Base-by-base conservation (phyloP, 2,113 vertebrate genomes). In the Pterocles orientalis region DNA sequence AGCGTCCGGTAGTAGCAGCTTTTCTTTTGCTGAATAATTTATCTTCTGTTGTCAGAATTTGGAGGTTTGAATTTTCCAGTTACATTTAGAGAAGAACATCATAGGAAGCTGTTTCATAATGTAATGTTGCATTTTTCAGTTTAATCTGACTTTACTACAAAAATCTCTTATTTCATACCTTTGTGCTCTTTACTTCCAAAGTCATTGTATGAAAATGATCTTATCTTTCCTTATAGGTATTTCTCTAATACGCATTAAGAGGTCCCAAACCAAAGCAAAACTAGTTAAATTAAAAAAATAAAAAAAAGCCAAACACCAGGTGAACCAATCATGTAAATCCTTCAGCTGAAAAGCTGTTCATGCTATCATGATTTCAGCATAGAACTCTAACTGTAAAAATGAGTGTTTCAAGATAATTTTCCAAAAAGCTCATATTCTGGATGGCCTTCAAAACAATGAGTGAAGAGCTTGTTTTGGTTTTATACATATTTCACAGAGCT, bases 11-110 rank as follows among this genome's bases (percentile, higher is more conserved):
- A 19, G 18, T 65, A 70, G 33, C 56, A 89, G 43, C 5, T 84
- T 92, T 90, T 77, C 13, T 89, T 86, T 73, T 82, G 41, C 34
- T 73, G 58, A 57, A 60, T 85, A 48, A 43, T 91, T 95, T 94
- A 7, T 83, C 24, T 61, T 91, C 54, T 92, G 43, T 33, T 70
- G 25, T 75, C 33, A 39, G 26, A 92, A 68, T 75, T 56, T 60
- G 51, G 17, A 73, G 18, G n/a, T 48, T 68, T 84, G 12, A 61
- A 24, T 81, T 94, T 95, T 88, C 29, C 18, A 36, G 25, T 86
- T 88, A 62, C 11, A 31, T 86, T 86, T 81, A 75, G 57, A 66
- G n/a, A 66, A 65, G 39, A 83, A 41, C 21, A 34, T 58, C 25
- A 8, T 29, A 84, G 47, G 51, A 79, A 45, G 41, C 3, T 13